These are phyloP conservation scores for Machimus rusticus DNA, from an alignment of 2,888 invertebrate genomes.

Conservation along the genomic window DNA sequence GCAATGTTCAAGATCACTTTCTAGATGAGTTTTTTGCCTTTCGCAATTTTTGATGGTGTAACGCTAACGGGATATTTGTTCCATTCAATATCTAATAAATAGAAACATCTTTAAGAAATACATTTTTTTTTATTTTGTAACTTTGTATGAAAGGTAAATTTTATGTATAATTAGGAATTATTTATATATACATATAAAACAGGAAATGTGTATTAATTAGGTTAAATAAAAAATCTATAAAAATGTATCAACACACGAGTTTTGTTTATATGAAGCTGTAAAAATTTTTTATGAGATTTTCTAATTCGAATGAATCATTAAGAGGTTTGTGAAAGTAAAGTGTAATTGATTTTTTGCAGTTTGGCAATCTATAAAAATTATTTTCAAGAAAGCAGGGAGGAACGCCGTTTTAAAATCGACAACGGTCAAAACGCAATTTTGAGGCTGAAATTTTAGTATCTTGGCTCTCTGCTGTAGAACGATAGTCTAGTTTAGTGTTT, in stretches of 20 bases:
- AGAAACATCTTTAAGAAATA: background rate
- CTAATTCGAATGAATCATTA: background rate
- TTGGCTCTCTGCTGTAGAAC: too few relatives aligned
- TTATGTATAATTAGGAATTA: slow-evolving; percentile 35
- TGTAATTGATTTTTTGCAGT: too few relatives aligned
- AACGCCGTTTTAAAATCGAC: too few relatives aligned
- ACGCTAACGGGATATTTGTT: background rate
- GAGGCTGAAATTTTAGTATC: too few relatives aligned
- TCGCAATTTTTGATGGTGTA: background rate
- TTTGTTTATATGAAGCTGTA: background rate
- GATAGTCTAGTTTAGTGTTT: too few relatives aligned
- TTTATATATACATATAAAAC: slow-evolving; percentile 35
- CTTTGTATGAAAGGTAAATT: slow-evolving; percentile 25
- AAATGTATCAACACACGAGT: background rate
- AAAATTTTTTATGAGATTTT: background rate
- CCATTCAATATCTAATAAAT: slow-evolving; percentile 3
- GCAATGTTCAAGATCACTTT: background rate
- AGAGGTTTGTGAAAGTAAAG: too few relatives aligned
- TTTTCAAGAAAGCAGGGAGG: too few relatives aligned
- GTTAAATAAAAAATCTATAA: slow-evolving; percentile 37
- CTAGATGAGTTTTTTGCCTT: background rate
- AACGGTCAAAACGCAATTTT: too few relatives aligned
- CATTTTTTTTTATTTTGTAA: slow-evolving; percentile 7
- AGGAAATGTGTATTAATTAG: slow-evolving; percentile 34
- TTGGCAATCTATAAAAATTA: too few relatives aligned